Conservation (phyloP, 2,888 invertebrate genomes). For the Cephus sareptanus region DNA sequence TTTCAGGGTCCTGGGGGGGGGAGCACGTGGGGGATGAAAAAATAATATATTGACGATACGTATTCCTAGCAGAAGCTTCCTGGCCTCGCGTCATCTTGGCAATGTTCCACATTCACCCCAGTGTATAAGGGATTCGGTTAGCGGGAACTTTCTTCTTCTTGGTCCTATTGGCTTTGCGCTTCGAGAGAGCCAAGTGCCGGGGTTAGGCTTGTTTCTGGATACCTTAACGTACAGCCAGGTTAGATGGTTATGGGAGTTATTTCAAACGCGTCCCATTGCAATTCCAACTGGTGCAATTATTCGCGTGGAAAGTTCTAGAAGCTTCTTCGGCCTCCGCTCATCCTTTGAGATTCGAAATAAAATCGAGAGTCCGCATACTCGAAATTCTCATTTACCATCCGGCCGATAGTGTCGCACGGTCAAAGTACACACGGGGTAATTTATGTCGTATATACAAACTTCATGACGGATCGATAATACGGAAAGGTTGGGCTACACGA, state of each 20-base stretch:
- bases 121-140: background rate
- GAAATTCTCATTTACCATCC: background rate
- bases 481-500: background rate
- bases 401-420: background rate
- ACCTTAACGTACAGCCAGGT: background rate
- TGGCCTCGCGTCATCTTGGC: background rate
- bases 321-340: background rate
- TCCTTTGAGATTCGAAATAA: background rate
- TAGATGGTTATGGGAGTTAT: no score
- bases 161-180: no score
- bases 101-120: background rate
- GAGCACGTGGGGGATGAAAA: background rate
- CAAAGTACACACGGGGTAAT: background rate
- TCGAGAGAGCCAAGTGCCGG: background rate
- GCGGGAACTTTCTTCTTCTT: no score
- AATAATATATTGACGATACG: background rate
- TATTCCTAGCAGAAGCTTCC: background rate
- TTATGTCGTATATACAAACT: background rate
- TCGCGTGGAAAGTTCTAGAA: background rate
- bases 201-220: background rate
- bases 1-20: background rate
- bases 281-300: background rate
- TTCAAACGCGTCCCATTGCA: background rate
- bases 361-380: background rate
- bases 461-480: background rate